A percentile compares a stretch with the other conserved stretches of the same genome.
These are phyloP conservation scores for Pygoscelis adeliae DNA, from an alignment of 2,113 vertebrate species.

Conservation along the genomic window DNA sequence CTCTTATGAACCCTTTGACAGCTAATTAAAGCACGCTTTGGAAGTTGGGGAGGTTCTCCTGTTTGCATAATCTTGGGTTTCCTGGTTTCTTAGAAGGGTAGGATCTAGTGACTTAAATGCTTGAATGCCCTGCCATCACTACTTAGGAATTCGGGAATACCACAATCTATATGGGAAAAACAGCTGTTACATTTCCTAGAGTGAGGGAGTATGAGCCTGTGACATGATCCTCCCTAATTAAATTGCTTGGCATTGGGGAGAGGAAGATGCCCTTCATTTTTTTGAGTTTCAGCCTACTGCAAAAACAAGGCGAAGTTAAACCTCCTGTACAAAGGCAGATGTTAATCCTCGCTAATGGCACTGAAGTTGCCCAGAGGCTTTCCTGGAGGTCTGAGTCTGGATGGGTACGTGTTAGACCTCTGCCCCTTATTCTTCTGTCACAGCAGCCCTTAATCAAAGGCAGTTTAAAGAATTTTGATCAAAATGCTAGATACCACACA, in stretches of 20 bases:
- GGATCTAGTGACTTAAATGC: background rate
- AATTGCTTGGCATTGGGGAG: background rate
- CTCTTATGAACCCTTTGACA: background rate
- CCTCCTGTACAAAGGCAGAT: background rate
- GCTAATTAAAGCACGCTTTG: background rate
- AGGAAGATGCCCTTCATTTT: conserved; percentile 27
- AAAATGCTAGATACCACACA: rapidly evolving
- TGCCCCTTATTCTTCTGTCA: background rate
- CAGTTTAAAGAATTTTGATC: background rate
- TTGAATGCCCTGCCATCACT: background rate
- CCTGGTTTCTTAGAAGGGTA: conserved; percentile 43
- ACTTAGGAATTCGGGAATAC: conserved; percentile 29
- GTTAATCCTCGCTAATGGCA: background rate
- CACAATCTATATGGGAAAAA: background rate
- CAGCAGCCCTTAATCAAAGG: background rate
- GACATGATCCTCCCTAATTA: conserved; percentile 21
- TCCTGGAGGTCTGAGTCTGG: background rate
- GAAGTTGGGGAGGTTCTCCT: background rate
- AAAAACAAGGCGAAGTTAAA: background rate
- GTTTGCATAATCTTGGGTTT: conserved; percentile 2
- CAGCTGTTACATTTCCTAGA: conserved; percentile 48
- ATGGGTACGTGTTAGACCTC: background rate
- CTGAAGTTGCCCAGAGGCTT: background rate
- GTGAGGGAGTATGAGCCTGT: conserved; percentile 12
- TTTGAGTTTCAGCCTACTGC: background rate